Evolutionary conservation across 2,113 vertebrate genomes (phyloP).

Genomic region (Phrynosoma blainvillii): DNA sequence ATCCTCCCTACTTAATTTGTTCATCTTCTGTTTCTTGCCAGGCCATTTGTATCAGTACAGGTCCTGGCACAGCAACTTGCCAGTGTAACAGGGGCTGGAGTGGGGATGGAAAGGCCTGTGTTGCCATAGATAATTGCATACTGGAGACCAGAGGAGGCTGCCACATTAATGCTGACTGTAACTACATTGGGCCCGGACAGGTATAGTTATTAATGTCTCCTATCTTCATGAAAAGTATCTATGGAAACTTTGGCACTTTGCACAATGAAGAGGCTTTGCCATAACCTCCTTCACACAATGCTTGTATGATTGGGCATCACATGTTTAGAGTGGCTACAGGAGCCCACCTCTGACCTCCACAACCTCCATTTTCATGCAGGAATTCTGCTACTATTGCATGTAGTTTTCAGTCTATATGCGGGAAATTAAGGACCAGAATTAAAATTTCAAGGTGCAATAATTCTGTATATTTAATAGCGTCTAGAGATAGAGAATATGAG

Average conservation of each 20-base stretch:
- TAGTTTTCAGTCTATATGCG: not conserved
- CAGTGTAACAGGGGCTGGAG: slow-evolving; percentile 89
- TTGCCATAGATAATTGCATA: slow-evolving; percentile 88
- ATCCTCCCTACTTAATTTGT: not conserved
- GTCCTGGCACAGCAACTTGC: slow-evolving; percentile 77
- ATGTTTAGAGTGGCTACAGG: not conserved
- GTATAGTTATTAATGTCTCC: slow-evolving; percentile 67
- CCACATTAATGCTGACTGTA: slow-evolving; percentile 83
- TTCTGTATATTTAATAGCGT: not conserved
- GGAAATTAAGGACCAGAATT: not conserved
- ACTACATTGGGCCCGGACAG: slow-evolving; percentile 87
- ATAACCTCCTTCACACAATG: not conserved
- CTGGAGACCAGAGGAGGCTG: slow-evolving; percentile 84
- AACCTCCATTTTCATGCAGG: not conserved
- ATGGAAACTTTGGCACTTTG: not conserved
- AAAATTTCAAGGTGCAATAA: not conserved
- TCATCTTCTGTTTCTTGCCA: slow-evolving; percentile 60
- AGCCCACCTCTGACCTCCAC: not conserved
- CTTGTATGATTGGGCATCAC: not conserved
- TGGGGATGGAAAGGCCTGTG: slow-evolving; percentile 86
- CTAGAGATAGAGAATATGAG: too few species aligned
- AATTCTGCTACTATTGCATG: not conserved
- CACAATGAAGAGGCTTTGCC: not conserved
- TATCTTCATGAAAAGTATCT: not conserved
- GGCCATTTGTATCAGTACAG: slow-evolving; percentile 84